Conservation (phyloP, 2,888 invertebrate genomes). For the Amblyjoppa fuscipennis region DNA sequence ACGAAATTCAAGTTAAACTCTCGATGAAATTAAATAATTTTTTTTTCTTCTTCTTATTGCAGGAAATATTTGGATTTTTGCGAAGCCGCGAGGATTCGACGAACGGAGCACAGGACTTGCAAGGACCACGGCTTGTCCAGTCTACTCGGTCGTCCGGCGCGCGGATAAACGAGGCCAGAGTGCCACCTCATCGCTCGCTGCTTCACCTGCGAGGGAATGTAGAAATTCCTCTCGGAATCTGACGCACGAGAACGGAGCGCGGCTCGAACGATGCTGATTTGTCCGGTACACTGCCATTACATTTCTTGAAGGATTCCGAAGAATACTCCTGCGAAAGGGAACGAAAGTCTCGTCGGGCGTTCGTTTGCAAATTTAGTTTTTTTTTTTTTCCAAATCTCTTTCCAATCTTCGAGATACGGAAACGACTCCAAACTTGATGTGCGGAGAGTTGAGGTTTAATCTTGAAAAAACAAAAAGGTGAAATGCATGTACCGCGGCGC, state of each 20-base stretch:
- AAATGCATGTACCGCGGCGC: background rate
- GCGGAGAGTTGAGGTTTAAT: background rate
- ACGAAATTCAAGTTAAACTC: no score
- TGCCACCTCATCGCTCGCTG: slow-evolving; percentile 75
- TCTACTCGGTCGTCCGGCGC: slow-evolving; percentile 18
- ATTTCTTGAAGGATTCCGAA: background rate
- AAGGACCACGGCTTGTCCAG: background rate
- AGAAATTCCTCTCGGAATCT: slow-evolving; percentile 73
- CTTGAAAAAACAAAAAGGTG: background rate
- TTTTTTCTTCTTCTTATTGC: background rate
- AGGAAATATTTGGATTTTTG: background rate
- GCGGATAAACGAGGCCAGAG: slow-evolving; percentile 73
- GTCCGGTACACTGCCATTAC: slow-evolving; percentile 24
- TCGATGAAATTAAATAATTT: no score
- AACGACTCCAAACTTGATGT: background rate
- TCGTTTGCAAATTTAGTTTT: slow-evolving; percentile 12
- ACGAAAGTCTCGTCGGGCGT: background rate
- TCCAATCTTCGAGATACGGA: background rate
- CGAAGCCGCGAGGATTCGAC: background rate
- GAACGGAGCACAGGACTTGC: background rate
- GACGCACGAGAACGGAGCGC: slow-evolving; percentile 68
- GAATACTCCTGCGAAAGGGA: slow-evolving; percentile 3
- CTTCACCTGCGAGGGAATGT: slow-evolving; percentile 75
- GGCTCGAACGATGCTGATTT: slow-evolving; percentile 35
- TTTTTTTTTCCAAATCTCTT: background rate